Base-by-base conservation (phyloP, 2,888 invertebrate species). In the Sclerodermus sp. region DNA sequence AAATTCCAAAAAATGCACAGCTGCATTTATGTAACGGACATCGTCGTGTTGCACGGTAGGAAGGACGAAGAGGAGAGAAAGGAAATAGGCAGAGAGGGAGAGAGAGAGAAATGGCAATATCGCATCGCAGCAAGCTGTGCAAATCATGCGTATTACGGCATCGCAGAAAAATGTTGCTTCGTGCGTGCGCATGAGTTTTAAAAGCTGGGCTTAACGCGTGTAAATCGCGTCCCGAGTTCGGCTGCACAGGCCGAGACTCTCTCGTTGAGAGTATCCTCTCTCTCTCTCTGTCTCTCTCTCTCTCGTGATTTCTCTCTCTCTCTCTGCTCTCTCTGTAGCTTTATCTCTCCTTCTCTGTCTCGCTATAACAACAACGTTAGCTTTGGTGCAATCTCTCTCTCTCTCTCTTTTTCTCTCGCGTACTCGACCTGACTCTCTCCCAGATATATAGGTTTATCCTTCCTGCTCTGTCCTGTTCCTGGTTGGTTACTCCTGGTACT, bases 181-280 rank as follows among this genome's bases (percentile, higher is more conserved):
- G 38, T 36, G 46, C 41, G 42, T 34, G 49, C 39, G 50, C 47
- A 44, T 37, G 49, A 47, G 31, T 57, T 66, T 64, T 51, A 57
- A 60, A 59, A 58, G 59, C 58, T 59, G 55, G 55, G 51, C 56
- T 64, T 64, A 62, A 62, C 66, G 61, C 60, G 65, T 67, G 67
- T 60, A 65, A 69, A 67, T 67, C 62, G 66, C 62, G 55, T 58
- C 47, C 58, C 51, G 49, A 42, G 45, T 46, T 49, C 48, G 53
- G 43, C 38, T 48, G 58, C 57, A 46, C 49, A 55, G 51, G 50
- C 47, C n/a, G n/a, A n/a, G n/a, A n/a, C n/a, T n/a, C n/a, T n/a
- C n/a, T n/a, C n/a, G n/a, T n/a, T n/a, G n/a, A n/a, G 58, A 53
- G 55, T 53, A 23, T 23, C 23, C 8, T 41, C 49, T 48, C 51